Evolutionary conservation across 2,888 invertebrate genomes (phyloP).

Genomic region (Amphipoea oculea): DNA sequence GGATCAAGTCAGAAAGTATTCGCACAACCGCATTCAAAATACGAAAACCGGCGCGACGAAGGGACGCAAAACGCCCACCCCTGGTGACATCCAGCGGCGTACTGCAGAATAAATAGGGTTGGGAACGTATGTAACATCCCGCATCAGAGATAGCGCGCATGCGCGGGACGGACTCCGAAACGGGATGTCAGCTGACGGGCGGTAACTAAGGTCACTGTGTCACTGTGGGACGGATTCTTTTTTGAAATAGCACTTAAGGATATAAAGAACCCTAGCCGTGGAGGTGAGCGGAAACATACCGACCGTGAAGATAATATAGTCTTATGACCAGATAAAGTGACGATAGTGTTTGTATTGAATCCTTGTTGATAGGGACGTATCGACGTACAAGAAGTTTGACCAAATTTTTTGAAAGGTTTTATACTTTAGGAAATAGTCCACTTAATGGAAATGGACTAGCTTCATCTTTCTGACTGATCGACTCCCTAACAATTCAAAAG

Average conservation of each 20-base stretch:
- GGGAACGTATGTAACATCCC: constrained; percentile 79
- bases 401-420: neutral
- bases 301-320: constrained; percentile 42
- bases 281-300: constrained; percentile 41
- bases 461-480: neutral
- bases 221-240: constrained; percentile 70
- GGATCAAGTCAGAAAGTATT: constrained; percentile 55
- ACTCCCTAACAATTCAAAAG: neutral
- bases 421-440: neutral
- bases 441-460: neutral
- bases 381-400: neutral
- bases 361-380: constrained; percentile 19
- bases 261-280: constrained; percentile 51
- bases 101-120: constrained; percentile 81
- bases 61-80: constrained; percentile 69
- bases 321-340: constrained; percentile 20
- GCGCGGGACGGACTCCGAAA: constrained; percentile 74
- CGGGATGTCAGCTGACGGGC: constrained; percentile 85
- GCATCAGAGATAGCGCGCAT: constrained; percentile 80
- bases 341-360: constrained; percentile 20
- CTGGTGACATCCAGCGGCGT: constrained; percentile 68
- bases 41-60: constrained; percentile 56
- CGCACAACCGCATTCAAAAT: constrained; percentile 64
- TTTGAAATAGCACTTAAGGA: constrained; percentile 59
- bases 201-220: constrained; percentile 87